These are phyloP conservation scores for Hydropsyche betteni DNA, from an alignment of 2,888 invertebrate species.

Conservation along the genomic window DNA sequence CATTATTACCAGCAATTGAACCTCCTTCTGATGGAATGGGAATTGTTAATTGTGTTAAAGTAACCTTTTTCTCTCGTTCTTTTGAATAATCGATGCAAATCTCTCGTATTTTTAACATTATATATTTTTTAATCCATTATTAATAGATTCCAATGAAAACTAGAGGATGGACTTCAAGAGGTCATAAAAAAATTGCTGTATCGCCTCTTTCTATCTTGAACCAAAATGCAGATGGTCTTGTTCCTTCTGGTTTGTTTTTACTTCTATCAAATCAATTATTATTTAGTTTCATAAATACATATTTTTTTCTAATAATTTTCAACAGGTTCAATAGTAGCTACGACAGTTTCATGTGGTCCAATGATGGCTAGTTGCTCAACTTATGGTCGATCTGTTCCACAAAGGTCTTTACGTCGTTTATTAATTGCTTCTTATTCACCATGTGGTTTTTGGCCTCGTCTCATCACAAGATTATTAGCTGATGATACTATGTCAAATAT, in stretches of 20 bases:
- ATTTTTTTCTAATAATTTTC: neutral
- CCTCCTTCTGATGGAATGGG: conserved; percentile 47
- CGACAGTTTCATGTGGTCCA: conserved; percentile 48
- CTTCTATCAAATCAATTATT: neutral
- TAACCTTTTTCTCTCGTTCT: conserved; percentile 20
- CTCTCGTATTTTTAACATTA: neutral
- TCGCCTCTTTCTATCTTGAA: conserved; percentile 62
- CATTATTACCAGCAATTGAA: conserved; percentile 80
- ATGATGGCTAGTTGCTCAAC: conserved; percentile 56
- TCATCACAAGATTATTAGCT: conserved; percentile 90
- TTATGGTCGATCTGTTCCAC: conserved; percentile 42
- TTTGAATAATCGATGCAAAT: neutral
- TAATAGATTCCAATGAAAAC: conserved; percentile 67
- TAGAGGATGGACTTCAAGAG: conserved; percentile 72
- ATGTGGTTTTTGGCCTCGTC: conserved; percentile 96
- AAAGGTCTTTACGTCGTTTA: conserved; percentile 74
- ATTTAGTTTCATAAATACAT: neutral
- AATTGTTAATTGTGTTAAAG: conserved; percentile 45
- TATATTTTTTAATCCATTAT: neutral
- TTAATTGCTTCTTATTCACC: conserved; percentile 97
- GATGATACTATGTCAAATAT: conserved; percentile 86
- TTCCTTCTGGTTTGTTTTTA: conserved; percentile 46
- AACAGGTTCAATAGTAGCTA: conserved; percentile 47
- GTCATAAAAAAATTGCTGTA: conserved; percentile 66
- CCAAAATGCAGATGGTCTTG: conserved; percentile 54